These are phyloP conservation scores for Cariama cristata DNA, from an alignment of 2,113 vertebrate genomes.

Conservation along the genomic window DNA sequence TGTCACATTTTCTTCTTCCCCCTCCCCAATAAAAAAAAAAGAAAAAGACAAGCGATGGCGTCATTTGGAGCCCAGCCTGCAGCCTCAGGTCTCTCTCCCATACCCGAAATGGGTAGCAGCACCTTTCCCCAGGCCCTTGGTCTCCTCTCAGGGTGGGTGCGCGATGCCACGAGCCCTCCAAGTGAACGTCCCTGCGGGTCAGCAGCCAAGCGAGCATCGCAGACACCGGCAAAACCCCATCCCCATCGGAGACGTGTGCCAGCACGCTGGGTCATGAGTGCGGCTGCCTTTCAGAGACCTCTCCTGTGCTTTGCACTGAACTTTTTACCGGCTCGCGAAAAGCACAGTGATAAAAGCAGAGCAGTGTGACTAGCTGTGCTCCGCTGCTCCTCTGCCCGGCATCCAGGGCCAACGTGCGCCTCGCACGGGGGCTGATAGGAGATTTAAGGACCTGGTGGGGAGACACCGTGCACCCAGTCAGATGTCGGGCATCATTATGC, in stretches of 20 bases:
- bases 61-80: neutral
- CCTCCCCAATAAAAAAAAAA: neutral
- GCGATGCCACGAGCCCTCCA: neutral
- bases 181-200: neutral
- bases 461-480: neutral
- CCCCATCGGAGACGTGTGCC: neutral
- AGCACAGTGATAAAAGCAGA: slow-evolving; percentile 37
- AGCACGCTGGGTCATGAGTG: neutral
- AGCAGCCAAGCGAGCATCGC: neutral
- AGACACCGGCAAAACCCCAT: neutral
- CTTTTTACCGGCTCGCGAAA: slow-evolving; percentile 18
- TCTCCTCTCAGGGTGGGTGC: neutral
- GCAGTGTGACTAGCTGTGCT: neutral
- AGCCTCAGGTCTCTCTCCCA: neutral
- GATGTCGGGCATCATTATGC: neutral
- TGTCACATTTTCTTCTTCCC: slow-evolving; percentile 33
- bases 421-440: neutral
- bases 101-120: neutral
- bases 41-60: neutral
- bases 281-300: neutral
- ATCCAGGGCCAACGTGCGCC: neutral
- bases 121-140: neutral
- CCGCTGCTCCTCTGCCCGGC: neutral
- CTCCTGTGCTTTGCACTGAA: slow-evolving; percentile 32
- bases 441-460: neutral